Evolutionary conservation across 2,888 invertebrate species (phyloP).

Genomic region (Stenolophus ochropezus): DNA sequence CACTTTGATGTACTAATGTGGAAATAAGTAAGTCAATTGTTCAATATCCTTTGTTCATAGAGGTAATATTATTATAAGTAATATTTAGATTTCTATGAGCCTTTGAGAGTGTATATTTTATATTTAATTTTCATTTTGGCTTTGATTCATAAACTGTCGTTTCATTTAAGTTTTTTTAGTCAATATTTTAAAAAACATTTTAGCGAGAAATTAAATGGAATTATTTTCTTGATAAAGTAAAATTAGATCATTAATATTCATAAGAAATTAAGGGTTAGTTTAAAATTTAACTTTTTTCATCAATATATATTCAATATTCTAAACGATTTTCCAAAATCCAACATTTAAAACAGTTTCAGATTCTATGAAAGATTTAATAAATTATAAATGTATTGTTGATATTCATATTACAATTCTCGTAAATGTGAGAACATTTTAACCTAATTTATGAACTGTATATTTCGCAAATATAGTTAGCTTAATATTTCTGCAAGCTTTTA

Average conservation of each 20-base stretch:
- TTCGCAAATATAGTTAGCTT: conserved; percentile 23
- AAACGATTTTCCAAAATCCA: not conserved
- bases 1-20: too few relatives aligned
- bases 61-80: too few relatives aligned
- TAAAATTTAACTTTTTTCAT: not conserved
- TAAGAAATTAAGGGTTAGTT: conserved; percentile 2
- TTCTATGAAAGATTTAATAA: not conserved
- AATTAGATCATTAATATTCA: conserved; percentile 16
- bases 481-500: conserved; percentile 30
- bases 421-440: not conserved
- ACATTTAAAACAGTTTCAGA: not conserved
- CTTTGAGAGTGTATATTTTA: too few relatives aligned
- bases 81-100: too few relatives aligned
- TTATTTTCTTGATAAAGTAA: not conserved
- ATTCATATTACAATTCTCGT: not conserved
- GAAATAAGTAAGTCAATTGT: too few relatives aligned
- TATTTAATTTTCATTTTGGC: too few relatives aligned
- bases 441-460: not conserved
- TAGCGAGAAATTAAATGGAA: not conserved
- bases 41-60: too few relatives aligned
- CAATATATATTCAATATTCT: not conserved
- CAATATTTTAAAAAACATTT: too few relatives aligned
- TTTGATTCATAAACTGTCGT: too few relatives aligned
- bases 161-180: too few relatives aligned
- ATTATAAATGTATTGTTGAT: not conserved